Base-by-base conservation (phyloP, 2,888 invertebrate species). In the Pristionchus mayeri region DNA sequence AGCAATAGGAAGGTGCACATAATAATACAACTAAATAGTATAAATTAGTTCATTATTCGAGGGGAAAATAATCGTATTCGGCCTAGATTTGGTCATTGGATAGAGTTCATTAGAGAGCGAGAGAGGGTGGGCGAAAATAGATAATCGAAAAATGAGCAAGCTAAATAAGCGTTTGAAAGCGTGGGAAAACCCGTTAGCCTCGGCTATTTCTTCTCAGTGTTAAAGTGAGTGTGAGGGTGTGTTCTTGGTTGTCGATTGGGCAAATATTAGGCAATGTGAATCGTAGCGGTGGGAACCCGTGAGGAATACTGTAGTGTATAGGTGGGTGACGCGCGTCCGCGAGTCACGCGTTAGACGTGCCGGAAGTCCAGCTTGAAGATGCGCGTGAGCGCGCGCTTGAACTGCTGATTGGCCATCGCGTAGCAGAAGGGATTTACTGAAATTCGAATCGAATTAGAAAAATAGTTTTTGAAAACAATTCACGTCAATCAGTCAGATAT, bases 381-480 rank as follows among this genome's bases (percentile, higher is more conserved):
- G 92, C 98, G 95, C 88, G 96, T 97, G 93, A 99, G 98, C 84
- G 98, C 98, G 94, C 98, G 97, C 94, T 99, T 99, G 94, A 99
- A 99, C 93, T 99, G 98, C 93, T 97, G 98, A 94, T 99, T 99
- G 88, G 98, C 98, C 90, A 99, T 94, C 50, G 99, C 99, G 93
- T 99, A 99, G 94, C 98, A 99, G 93, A 99, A 98, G 13, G 99
- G 99, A 94, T 99, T 99, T 93, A 99, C 96, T 0, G 98, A 98
- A 93, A 97, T 88, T 50, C 0, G 27, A 78, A 54, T n/a, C n/a
- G n/a, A n/a, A n/a, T n/a, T n/a, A n/a, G n/a, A n/a, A n/a, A n/a
- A n/a, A n/a, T n/a, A n/a, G n/a, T n/a, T n/a, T 44, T 13, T 44
- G 44, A 6, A 44, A 6, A 44, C 44, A n/a, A n/a, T n/a, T n/a